Evolutionary conservation across 2,888 invertebrate genomes (phyloP).

Genomic region (Sinotaia quadrata): DNA sequence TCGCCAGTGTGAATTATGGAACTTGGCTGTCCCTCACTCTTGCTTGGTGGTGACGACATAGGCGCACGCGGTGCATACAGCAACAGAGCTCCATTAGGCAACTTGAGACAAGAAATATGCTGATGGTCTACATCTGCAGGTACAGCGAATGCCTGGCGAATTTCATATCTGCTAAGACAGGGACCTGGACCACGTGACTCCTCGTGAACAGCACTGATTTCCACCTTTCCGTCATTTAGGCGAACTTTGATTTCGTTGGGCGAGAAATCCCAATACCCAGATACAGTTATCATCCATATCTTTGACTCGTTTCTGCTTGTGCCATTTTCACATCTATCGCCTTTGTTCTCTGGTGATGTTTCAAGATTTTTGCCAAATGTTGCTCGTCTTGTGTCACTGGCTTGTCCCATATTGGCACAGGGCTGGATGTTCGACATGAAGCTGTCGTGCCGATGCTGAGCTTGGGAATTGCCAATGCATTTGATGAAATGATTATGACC

Average conservation of each 20-base stretch:
- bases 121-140: conserved; percentile 8
- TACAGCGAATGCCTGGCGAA: background rate
- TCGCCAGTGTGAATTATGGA: background rate
- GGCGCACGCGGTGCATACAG: background rate
- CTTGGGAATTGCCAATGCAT: too few species aligned
- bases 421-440: too few species aligned
- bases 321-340: background rate
- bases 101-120: background rate
- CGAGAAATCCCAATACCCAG: background rate
- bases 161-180: conserved; percentile 1
- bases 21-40: too few species aligned
- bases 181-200: conserved; percentile 5
- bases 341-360: background rate
- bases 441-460: too few species aligned
- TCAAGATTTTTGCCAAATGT: background rate
- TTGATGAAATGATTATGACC: too few species aligned
- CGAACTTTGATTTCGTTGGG: conserved; percentile 6
- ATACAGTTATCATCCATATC: conserved; percentile 5
- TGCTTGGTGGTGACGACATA: too few species aligned
- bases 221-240: conserved; percentile 4
- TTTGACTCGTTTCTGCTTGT: background rate
- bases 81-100: background rate
- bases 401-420: background rate
- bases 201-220: background rate
- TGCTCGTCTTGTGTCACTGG: background rate